phyloP scores from a whole-genome alignment of 2,113 vertebrate genomes.

The Ictidomys tridecemlineatus region DNA sequence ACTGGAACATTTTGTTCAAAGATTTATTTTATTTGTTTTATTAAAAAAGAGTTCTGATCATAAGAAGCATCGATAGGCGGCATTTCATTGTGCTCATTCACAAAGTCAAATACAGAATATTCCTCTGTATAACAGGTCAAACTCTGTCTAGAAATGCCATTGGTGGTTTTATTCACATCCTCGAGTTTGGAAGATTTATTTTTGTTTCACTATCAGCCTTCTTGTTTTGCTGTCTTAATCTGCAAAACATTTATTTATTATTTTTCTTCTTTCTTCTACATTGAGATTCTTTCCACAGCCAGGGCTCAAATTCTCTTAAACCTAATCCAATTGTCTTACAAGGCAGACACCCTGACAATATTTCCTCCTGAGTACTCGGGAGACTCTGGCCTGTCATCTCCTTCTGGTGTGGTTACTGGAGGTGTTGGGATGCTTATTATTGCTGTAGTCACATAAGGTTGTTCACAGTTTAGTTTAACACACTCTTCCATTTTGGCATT shows the following conservation, averaged over 20 bases:
- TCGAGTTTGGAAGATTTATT: conserved; percentile 74
- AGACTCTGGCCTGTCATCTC: conserved; percentile 89
- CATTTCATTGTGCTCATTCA: conserved; percentile 92
- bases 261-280: conserved; percentile 79
- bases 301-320: conserved; percentile 82
- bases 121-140: conserved; percentile 66
- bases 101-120: conserved; percentile 88
- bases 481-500: conserved; percentile 97
- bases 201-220: conserved; percentile 79
- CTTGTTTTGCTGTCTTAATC: conserved; percentile 75
- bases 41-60: conserved; percentile 91
- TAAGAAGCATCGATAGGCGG: conserved; percentile 90
- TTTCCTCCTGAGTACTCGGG: conserved; percentile 92
- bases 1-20: conserved; percentile 83
- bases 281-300: conserved; percentile 70
- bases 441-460: conserved; percentile 94
- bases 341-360: conserved; percentile 95
- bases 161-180: conserved; percentile 78
- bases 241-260: conserved; percentile 45
- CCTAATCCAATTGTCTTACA: conserved; percentile 89
- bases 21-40: conserved; percentile 85
- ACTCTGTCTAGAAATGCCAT: conserved; percentile 87
- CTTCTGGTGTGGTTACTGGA: conserved; percentile 91
- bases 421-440: conserved; percentile 94
- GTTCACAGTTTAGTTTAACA: conserved; percentile 95